Conservation (phyloP, 2,888 invertebrate genomes). For the Sceliomorpha sp. region DNA sequence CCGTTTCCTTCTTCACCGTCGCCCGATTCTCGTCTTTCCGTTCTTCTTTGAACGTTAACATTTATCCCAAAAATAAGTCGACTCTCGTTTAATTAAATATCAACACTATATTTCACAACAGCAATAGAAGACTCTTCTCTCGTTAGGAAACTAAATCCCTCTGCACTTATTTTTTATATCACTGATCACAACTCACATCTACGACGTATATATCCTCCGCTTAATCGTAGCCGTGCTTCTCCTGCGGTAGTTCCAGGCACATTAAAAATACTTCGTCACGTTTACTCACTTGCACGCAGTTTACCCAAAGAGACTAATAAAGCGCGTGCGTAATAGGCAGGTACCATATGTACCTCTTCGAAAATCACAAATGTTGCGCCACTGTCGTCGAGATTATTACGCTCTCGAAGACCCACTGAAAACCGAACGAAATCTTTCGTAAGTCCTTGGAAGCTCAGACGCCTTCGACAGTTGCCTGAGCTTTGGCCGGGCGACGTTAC, state of each 20-base stretch:
- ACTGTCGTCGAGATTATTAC: too few species aligned
- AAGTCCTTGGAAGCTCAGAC: too few species aligned
- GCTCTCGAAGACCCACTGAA: too few species aligned
- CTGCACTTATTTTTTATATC: background rate
- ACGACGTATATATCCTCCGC: too few species aligned
- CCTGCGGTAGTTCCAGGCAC: conserved; percentile 43
- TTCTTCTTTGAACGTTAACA: conserved; percentile 53
- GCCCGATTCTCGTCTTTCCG: conserved; percentile 27
- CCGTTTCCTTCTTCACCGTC: conserved; percentile 26
- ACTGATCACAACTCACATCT: too few species aligned
- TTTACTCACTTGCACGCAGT: conserved; percentile 5
- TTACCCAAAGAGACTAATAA: conserved; percentile 11
- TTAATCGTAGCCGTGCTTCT: conserved; percentile 18
- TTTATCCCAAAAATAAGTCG: conserved; percentile 56
- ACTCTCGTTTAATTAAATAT: too few species aligned
- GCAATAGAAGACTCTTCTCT: conserved; percentile 34
- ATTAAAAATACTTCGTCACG: conserved; percentile 43
- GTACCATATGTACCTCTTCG: too few species aligned
- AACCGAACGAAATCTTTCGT: too few species aligned
- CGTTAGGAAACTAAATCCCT: too few species aligned
- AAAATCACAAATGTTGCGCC: too few species aligned
- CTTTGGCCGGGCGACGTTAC: too few species aligned
- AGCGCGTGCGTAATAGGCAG: background rate
- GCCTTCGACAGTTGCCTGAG: too few species aligned
- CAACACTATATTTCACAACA: conserved; percentile 17